Conservation (phyloP, 2,113 vertebrate species). For the Microtus pennsylvanicus region DNA sequence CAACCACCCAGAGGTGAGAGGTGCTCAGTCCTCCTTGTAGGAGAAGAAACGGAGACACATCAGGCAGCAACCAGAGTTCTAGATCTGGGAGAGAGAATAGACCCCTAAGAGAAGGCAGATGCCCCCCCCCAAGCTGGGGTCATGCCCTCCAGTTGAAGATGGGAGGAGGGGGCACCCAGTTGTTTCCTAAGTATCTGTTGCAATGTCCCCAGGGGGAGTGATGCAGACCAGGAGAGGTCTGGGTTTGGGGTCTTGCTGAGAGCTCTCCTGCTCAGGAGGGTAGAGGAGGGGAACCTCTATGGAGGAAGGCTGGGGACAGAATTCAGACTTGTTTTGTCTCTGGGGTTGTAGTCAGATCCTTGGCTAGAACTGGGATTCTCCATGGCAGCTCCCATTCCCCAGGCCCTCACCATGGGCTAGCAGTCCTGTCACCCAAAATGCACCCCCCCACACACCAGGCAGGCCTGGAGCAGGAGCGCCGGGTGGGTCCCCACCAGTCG, state of each 20-base stretch:
- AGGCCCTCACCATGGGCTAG: not conserved
- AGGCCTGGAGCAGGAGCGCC: not conserved
- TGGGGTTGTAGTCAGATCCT: not conserved
- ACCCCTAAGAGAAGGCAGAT: not conserved
- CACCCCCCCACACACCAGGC: not conserved
- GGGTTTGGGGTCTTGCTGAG: not conserved
- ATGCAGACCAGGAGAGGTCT: not conserved
- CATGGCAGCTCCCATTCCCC: not conserved
- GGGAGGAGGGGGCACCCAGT: no score
- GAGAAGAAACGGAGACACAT: not conserved
- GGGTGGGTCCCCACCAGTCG: slow-evolving; percentile 31
- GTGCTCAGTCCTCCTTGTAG: not conserved
- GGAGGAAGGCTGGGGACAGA: not conserved
- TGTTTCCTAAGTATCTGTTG: not conserved
- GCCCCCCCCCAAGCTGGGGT: not conserved
- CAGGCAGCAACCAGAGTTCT: not conserved
- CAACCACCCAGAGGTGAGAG: fast-evolving
- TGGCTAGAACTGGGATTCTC: no score
- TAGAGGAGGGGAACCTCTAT: not conserved
- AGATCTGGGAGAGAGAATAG: fast-evolving
- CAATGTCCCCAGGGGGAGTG: not conserved
- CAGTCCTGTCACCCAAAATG: not conserved
- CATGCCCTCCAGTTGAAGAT: fast-evolving
- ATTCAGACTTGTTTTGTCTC: not conserved
- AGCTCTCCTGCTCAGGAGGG: not conserved